These are phyloP conservation scores for Cataglyphis altisquamis DNA, from an alignment of 2,888 invertebrate genomes.

Conservation along the genomic window DNA sequence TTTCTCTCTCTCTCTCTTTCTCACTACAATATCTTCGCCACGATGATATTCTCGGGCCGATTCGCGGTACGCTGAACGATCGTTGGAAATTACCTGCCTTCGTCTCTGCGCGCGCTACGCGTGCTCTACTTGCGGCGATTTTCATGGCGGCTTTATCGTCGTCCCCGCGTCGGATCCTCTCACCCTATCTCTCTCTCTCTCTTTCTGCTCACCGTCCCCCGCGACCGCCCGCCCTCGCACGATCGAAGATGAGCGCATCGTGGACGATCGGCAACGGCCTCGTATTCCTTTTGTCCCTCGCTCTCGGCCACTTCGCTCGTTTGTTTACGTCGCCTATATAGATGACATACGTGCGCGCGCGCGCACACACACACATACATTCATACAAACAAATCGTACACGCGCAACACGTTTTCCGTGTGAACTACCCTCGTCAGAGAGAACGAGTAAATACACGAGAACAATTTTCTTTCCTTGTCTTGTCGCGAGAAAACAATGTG, in stretches of 20 bases:
- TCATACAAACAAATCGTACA: neutral
- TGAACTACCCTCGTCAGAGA: constrained; percentile 10
- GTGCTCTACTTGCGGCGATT: constrained; percentile 72
- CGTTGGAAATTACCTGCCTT: constrained; percentile 71
- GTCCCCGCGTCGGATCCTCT: constrained; percentile 32
- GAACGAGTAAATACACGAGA: neutral
- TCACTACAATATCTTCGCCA: constrained; percentile 24
- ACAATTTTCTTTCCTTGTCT: neutral
- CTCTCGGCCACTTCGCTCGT: constrained; percentile 49
- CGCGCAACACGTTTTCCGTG: constrained; percentile 11
- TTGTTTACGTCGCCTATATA: constrained; percentile 46
- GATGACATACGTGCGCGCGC: neutral
- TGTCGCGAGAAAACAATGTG: neutral
- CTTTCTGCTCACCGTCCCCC: neutral
- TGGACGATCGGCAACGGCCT: constrained; percentile 38
- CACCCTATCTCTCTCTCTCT: constrained; percentile 45
- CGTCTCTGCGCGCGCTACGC: constrained; percentile 65
- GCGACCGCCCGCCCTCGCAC: constrained; percentile 30
- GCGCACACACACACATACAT: neutral
- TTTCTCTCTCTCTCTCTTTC: constrained; percentile 27
- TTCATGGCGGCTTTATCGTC: constrained; percentile 65
- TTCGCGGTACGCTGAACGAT: constrained; percentile 77
- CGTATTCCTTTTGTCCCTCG: constrained; percentile 50
- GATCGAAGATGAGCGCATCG: constrained; percentile 54
- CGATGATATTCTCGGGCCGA: constrained; percentile 73